These are phyloP conservation scores for Volucella inflata DNA, from an alignment of 2,888 invertebrate genomes.

Conservation along the genomic window DNA sequence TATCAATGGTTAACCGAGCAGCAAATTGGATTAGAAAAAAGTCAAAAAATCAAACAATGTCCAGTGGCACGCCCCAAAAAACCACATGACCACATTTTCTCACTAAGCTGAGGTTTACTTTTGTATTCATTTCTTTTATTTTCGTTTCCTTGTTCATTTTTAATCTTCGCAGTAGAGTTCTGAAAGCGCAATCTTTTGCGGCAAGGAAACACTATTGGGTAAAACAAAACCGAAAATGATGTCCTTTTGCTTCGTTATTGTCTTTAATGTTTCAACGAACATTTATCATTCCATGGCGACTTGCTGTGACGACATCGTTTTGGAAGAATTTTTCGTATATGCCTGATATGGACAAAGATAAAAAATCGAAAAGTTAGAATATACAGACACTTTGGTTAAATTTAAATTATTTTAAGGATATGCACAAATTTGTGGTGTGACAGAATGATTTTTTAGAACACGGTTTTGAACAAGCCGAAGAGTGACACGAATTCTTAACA, in stretches of 20 bases:
- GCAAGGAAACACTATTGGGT: constrained; percentile 17
- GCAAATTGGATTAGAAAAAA: constrained; percentile 73
- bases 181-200: constrained; percentile 22
- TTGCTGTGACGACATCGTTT: constrained; percentile 71
- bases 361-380: constrained; percentile 34
- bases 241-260: constrained; percentile 56
- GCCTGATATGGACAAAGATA: constrained; percentile 12
- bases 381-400: constrained; percentile 13
- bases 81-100: constrained; percentile 58
- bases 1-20: constrained; percentile 59
- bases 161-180: constrained; percentile 4
- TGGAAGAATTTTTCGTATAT: constrained; percentile 46
- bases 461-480: not conserved
- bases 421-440: constrained; percentile 43
- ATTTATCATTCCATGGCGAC: constrained; percentile 68
- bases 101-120: constrained; percentile 31
- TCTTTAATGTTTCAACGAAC: constrained; percentile 57
- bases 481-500: not conserved
- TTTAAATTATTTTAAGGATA: constrained; percentile 53
- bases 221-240: constrained; percentile 17
- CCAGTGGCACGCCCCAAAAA: constrained; percentile 48
- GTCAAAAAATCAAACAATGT: constrained; percentile 62
- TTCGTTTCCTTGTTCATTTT: constrained; percentile 3
- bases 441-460: constrained; percentile 37
- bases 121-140: not conserved